phyloP scores from a whole-genome alignment of 2,797 vertebrate genomes.

The Acipenser ruthenus region DNA sequence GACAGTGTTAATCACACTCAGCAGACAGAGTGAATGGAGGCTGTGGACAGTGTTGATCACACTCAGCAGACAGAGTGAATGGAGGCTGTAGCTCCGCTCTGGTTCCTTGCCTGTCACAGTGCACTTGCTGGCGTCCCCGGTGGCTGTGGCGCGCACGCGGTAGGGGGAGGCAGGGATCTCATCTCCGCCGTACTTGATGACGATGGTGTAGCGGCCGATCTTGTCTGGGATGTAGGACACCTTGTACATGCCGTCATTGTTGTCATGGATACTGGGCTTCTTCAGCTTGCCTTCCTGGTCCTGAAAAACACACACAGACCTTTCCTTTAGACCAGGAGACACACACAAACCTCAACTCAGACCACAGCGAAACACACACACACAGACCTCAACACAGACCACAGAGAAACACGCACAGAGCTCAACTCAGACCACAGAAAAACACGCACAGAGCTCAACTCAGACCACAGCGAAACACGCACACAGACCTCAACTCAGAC shows the following conservation, averaged over 20 bases:
- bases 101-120: constrained; percentile 67
- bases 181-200: constrained; percentile 85
- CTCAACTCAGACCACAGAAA: too few species aligned
- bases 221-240: constrained; percentile 88
- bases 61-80: too few species aligned
- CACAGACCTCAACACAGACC: too few species aligned
- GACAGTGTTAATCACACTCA: too few species aligned
- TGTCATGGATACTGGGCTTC: constrained; percentile 73
- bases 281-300: constrained; percentile 87
- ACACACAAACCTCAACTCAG: too few species aligned
- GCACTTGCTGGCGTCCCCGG: constrained; percentile 94
- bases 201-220: constrained; percentile 80
- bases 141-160: constrained; percentile 71
- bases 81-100: not conserved
- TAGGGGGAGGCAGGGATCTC: constrained; percentile 87
- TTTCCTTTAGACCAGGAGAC: not conserved
- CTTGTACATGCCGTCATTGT: constrained; percentile 76
- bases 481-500: too few species aligned
- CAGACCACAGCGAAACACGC: too few species aligned
- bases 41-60: too few species aligned
- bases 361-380: too few species aligned
- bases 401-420: too few species aligned
- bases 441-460: too few species aligned
- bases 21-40: too few species aligned
- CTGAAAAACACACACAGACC: constrained; percentile 41